Evolutionary conservation across 2,113 vertebrate species (phyloP), one percentile per base, ranked within the genome.

Genomic region (Ceyx cyanopectus): DNA sequence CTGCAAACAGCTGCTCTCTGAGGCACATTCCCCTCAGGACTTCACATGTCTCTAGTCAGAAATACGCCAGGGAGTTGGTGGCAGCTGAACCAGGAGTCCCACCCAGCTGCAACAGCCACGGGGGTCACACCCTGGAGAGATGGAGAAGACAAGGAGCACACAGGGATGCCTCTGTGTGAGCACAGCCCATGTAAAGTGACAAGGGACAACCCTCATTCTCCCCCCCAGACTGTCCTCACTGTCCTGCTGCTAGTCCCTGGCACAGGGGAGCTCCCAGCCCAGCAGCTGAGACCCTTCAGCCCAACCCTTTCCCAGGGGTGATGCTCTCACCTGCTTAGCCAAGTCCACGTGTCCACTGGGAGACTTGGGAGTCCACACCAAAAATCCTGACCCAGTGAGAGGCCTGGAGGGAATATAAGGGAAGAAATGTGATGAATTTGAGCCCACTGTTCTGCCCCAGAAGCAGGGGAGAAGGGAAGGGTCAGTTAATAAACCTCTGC

Each of bases 1-100:
- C 76, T 72, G 80, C 68, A 81, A 94, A 89, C 96, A 95, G 91
- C 91, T 97, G 94, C 90, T 96, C 91, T 97, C 89, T 9, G 51
- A 95, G 94, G 92, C 90, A 79, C 0, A 0, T 50, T 84, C 88
- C 97, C 79, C 51, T 75, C 1, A 22, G 81, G 93, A 91, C 51
- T n/a, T 56, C 82, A 73, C 37, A 43, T 93, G 66, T 89, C 68
- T 85, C 58, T 56, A 78, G 65, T 95, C 89, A 92, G 78, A 96
- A 97, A 94, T 95, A 92, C 48, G 86, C 93, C 94, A 70, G 75
- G 89, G 69, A 94, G 54, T 89, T 81, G 72, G 85, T 65, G 80
- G n/a, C 54, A 85, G 62, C 54, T 92, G 90, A 91, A 88, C 66
- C 69, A 94, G 75, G 89, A 86, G 74, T 91, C 83, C 72, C 58